Conservation (phyloP, 2,113 vertebrate species). For the Ctenodactylus gundi region DNA sequence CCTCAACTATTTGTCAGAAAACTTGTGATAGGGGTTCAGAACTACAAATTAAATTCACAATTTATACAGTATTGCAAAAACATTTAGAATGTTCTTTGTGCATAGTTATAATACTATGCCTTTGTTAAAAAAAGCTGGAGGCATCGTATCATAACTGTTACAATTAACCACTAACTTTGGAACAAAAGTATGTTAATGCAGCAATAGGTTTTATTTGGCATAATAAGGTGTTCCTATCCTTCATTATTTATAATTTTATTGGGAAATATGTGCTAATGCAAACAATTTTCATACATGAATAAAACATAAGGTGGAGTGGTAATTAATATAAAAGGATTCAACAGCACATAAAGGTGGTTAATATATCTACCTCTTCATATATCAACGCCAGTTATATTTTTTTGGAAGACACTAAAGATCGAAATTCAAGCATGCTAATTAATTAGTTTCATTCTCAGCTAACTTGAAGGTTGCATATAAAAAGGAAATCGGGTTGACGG, state of each 20-base stretch:
- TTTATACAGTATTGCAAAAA: background rate
- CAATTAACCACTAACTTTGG: background rate
- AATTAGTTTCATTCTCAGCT: conserved; percentile 76
- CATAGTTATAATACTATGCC: background rate
- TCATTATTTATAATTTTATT: conserved; percentile 73
- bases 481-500: conserved; percentile 69
- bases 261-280: conserved; percentile 66
- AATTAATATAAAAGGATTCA: conserved; percentile 82
- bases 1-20: background rate
- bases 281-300: conserved; percentile 78
- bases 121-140: background rate
- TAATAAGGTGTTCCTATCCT: conserved; percentile 29
- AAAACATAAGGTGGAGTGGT: conserved; percentile 77
- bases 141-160: background rate
- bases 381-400: conserved; percentile 79
- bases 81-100: background rate
- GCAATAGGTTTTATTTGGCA: background rate
- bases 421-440: conserved; percentile 81
- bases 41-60: conserved; percentile 28
- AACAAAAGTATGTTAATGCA: conserved; percentile 49
- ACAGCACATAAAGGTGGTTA: conserved; percentile 76
- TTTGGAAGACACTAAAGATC: conserved; percentile 73
- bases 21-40: conserved; percentile 2
- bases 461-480: conserved; percentile 78
- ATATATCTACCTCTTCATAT: conserved; percentile 76